Base-by-base conservation (phyloP, 2,113 vertebrate genomes). In the Corydoras sp. region DNA sequence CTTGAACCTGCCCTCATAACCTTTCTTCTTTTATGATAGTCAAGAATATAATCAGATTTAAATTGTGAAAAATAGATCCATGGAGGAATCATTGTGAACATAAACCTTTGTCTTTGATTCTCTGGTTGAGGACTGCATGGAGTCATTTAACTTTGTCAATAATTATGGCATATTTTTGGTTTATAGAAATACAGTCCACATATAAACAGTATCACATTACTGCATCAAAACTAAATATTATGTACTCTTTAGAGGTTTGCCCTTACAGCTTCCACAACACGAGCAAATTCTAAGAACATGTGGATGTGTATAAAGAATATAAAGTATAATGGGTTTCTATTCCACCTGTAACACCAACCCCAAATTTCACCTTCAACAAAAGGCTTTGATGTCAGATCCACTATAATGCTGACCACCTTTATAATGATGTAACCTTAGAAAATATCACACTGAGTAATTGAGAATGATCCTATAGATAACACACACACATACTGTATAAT, bases 361-460 rank as follows among this genome's bases (percentile, higher is more conserved):
- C 43, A 43, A 67, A 74, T 51, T 7, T 13, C 15, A 5, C 61
- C 53, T 74, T 71, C 61, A 68, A 74, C 71, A 51, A 60, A 74
- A 68, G 14, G 15, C 69, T 78, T 78, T 68, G 72, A 74, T 58
- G 63, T 74, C 10, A 59, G 31, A 35, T 24, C 24, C 53, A 58
- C 10, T 43, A n/a, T 71, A 71, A 55, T 62, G 66, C 65, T 29
- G 13, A 56, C 49, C 32, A 61, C 53, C 64, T 24, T 66, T 60
- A 58, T 32, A 18, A 70, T 74, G 71, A 69, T 69, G 53, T 62
- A 74, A 60, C 29, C 53, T 69, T 56, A 58, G 51, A 65, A 59
- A 70, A 24, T 58, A 66, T 51, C 62, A 53, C 48, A 71, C 53
- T 31, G 58, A 48, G 53, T 70, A 66, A 62, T 62, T 71, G 68